Base-by-base conservation (phyloP, 2,888 invertebrate species). In the Branchipolynoe longqiensis region DNA sequence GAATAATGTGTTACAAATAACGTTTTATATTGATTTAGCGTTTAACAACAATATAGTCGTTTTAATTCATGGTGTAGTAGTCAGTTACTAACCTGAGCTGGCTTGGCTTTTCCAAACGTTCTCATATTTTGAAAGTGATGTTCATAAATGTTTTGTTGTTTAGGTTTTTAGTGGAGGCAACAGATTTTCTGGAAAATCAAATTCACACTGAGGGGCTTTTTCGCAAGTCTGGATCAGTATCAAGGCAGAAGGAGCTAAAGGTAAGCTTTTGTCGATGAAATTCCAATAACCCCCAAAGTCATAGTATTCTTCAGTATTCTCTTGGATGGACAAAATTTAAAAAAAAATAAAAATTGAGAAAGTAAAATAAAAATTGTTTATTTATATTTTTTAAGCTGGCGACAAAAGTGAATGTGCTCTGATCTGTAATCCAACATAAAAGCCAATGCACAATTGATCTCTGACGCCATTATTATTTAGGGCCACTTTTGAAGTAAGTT, bases 161-260 rank as follows among this genome's bases (percentile, higher is more conserved):
- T 59, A 90, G 90, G 74, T 89, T 90, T 87, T 83, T 93, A 38
- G 90, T 92, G 74, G 91, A 92, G 88, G 92, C 92, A n/a, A 90
- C 91, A 62, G 88, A 89, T 40, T 86, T 91, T 31, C 90, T 93
- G 64, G 87, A 90, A n/a, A 86, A 95, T 69, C 95, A 96, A 93
- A 95, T 96, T 40, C 95, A 95, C 85, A 95, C 96, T 31, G 98
- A 98, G 92, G 98, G 98, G 0, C 94, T 98, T 78, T 98, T 98
- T 93, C 95, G 98, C 8, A 98, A 97, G 94, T 97, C 97, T 78
- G 98, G 98, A 22, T 97, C 97, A 0, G 95, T 96, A 90, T 95
- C 95, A 56, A 95, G 97, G 87, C 97, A 97, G 93, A 96, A 96
- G 91, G 97, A 97, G 93, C 95, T 98, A 33, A 96, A 96, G 94